Evolutionary conservation across 2,113 vertebrate genomes (phyloP), one percentile per base, ranked within the genome.

Genomic region (Paratilapia polleni): DNA sequence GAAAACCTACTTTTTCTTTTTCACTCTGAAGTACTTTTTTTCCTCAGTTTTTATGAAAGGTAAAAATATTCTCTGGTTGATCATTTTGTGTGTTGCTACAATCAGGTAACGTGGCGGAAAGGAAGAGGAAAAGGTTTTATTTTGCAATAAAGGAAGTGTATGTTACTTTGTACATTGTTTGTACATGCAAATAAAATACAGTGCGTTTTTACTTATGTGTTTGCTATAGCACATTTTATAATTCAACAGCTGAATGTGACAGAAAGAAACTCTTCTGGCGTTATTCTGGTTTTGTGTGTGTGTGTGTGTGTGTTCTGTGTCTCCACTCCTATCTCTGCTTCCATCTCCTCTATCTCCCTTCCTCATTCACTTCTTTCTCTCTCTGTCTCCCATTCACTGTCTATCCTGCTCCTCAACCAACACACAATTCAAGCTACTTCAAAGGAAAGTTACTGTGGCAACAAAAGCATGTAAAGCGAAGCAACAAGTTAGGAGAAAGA

Each of bases 1-100:
- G 24, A 78, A 88, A 86, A 85, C 70, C 56, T 17, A 82, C 70
- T 87, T 84, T 87, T 83, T 80, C 12, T 38, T 74, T 20, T 62
- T 79, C 24, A 26, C 17, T 90, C 2, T 34, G 34, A 77, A 56
- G 54, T 80, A 13, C 26, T 73, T 52, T 28, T n/a, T 43, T 38
- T 19, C 63, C n/a, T 49, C 61, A 22, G 20, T 87, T 64, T 68
- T 63, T 76, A 81, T 76, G 28, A 78, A 73, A 38, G 49, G 38
- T 14, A 24, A 54, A 77, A 54, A 31, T 1, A 60, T 36, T 87
- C 54, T 59, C 59, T 9, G 2, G n/a, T 19, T 79, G 47, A 79
- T 24, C n/a, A 8, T 28, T 61, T 38, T 38, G n/a, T 59, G 43
- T 70, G 24, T 68, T 73, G 17, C 70, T 77, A 56, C 68, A 73